Conservation (phyloP, 2,113 vertebrate species). For the Ardeotis arabs region DNA sequence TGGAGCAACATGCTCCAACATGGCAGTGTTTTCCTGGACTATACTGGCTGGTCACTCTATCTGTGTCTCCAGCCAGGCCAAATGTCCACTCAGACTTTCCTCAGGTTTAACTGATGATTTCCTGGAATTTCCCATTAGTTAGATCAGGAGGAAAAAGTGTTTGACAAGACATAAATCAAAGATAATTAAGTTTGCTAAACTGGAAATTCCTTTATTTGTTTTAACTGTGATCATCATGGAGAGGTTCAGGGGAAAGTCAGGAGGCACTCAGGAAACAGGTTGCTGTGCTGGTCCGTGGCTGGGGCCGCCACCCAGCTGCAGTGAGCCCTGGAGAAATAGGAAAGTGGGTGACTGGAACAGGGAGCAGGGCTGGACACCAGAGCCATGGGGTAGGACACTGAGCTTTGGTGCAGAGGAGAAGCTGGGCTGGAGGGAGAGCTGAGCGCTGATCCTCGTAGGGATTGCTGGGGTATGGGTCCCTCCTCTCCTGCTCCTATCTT, state of each 20-base stretch:
- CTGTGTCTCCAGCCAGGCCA: background rate
- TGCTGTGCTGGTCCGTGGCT: background rate
- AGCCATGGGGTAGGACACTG: background rate
- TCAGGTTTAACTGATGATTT: background rate
- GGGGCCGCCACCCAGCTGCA: background rate
- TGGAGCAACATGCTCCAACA: background rate
- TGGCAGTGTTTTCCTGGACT: background rate
- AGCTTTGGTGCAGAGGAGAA: background rate
- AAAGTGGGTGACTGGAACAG: background rate
- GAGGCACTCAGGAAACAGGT: background rate
- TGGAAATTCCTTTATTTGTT: constrained; percentile 17
- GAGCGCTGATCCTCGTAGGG: background rate
- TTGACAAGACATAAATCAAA: background rate
- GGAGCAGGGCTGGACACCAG: background rate
- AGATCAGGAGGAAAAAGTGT: background rate
- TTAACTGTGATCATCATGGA: background rate
- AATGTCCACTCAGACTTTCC: background rate
- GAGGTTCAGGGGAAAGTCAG: background rate
- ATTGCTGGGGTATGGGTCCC: background rate
- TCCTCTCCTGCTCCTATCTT: background rate
- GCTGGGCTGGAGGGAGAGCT: background rate
- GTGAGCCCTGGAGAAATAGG: background rate
- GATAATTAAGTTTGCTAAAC: background rate
- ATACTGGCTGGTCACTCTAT: fast-evolving
- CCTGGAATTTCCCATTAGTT: constrained; percentile 18